phyloP scores from a whole-genome alignment of 2,797 vertebrate genomes.

The Dallia pectoralis region DNA sequence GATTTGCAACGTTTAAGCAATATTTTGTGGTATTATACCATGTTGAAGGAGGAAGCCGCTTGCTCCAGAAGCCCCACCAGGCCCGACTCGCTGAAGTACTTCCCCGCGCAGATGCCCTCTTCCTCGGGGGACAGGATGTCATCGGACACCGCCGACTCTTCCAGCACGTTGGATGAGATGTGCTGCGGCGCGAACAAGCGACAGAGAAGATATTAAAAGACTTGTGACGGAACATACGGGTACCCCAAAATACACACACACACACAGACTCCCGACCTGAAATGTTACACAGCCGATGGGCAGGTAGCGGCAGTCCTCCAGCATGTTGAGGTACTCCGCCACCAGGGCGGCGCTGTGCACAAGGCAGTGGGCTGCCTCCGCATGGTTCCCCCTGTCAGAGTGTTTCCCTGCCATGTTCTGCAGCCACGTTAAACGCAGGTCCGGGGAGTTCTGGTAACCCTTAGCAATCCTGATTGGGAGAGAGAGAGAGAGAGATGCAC shows the following conservation, averaged over 20 bases:
- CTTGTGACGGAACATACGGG: neutral
- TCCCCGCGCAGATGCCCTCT: slow-evolving; percentile 91
- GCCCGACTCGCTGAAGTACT: slow-evolving; percentile 90
- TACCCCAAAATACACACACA: neutral
- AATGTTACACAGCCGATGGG: slow-evolving; percentile 92
- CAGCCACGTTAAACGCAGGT: slow-evolving; percentile 90
- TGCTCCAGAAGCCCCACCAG: slow-evolving; percentile 89
- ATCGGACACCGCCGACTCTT: slow-evolving; percentile 90
- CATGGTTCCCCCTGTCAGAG: slow-evolving; percentile 84
- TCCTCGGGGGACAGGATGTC: slow-evolving; percentile 90
- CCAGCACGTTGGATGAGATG: slow-evolving; percentile 88
- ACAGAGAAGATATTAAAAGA: slow-evolving; percentile 8
- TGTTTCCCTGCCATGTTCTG: slow-evolving; percentile 95
- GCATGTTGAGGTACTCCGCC: slow-evolving; percentile 91
- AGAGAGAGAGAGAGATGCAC: neutral
- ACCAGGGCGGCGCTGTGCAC: slow-evolving; percentile 90
- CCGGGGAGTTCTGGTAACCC: slow-evolving; percentile 92
- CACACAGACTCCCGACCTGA: slow-evolving; percentile 73
- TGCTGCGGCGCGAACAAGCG: slow-evolving; percentile 64
- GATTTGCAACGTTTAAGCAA: neutral
- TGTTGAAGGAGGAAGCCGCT: slow-evolving; percentile 84
- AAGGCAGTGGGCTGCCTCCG: slow-evolving; percentile 89
- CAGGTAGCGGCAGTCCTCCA: slow-evolving; percentile 89
- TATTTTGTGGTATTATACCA: slow-evolving; percentile 70
- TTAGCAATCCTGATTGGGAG: slow-evolving; percentile 82